Evolutionary conservation across 2,113 vertebrate genomes (phyloP), one percentile per base, ranked within the genome.

Genomic region (Xenotilapia flavipinnis): DNA sequence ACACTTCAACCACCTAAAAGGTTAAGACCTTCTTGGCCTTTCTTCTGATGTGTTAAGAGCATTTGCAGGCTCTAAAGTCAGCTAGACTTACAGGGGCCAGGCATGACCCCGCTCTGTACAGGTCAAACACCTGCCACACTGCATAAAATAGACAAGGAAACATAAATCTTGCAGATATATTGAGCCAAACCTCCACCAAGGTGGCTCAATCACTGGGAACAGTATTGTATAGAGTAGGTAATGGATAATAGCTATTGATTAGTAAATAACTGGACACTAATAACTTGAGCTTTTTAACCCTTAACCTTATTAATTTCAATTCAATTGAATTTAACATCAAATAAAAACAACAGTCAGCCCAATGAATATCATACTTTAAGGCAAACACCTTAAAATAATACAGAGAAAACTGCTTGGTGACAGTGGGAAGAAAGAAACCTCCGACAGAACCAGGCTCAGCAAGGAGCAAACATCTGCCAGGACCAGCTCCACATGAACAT

Each of bases 121-220:
- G 89, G 87, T 89, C 86, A 88, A 82, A 86, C 73, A 73, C 28
- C 15, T 5, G 47, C 81, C 75, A 38, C 84, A 92, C 79, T 5
- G 31, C 38, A 83, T n/a, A 82, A 55, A 7, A 58, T 49, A 75
- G 58, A 73, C 68, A 81, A 58, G 51, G 9, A 87, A 65, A 79
- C 83, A 82, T 90, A 92, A 92, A 94, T 93, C 91, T 84, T 54
- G 5, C 10, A 60, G 40, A 90, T 14, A 86, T 84, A n/a, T 65
- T 65, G 1, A 38, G 60, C 31, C 60, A 65, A 65, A n/a, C 4
- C 31, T 65, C 31, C 60, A 65, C 31, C 17, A 65, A 65, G 31
- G 31, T 65, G 31, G 60, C 60, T 65, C 60, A 36, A 7, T 65
- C 6, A 38, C 10, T 38, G 60, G 60, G 31, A 65, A 65, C 1